Evolutionary conservation across 64 coral and sea anemone species (phyloP).

Genomic region (Astreopora myriophthalma): DNA sequence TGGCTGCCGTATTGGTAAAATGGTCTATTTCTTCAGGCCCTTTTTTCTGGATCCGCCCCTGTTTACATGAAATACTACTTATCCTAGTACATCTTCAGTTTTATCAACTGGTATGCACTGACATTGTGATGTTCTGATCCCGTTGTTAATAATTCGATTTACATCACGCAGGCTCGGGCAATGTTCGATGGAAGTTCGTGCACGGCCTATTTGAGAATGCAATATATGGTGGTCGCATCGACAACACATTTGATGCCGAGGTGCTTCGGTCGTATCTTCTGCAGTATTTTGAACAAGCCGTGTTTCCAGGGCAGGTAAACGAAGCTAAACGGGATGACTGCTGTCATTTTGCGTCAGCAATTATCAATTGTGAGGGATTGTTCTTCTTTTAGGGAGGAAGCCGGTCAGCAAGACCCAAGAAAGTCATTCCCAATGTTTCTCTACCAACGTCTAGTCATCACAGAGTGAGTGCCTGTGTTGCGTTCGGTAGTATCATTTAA

Average conservation of each 20-base stretch:
- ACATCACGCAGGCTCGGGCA: slow-evolving; percentile 44
- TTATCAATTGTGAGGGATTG: background rate
- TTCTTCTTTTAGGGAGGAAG: slow-evolving; percentile 68
- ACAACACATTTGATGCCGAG: slow-evolving; percentile 92
- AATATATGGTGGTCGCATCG: slow-evolving; percentile 94
- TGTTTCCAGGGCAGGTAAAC: slow-evolving; percentile 69
- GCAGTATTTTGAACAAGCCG: slow-evolving; percentile 96
- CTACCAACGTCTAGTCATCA: slow-evolving; percentile 94
- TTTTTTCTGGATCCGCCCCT: no score
- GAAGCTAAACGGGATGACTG: background rate
- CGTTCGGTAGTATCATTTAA: no score
- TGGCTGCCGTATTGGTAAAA: no score
- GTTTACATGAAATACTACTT: no score
- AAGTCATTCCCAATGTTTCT: slow-evolving; percentile 90
- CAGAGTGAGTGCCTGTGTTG: slow-evolving; percentile 65
- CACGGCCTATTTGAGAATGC: slow-evolving; percentile 93
- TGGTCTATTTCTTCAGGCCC: no score
- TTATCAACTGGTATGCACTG: no score
- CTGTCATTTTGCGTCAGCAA: background rate
- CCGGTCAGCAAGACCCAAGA: slow-evolving; percentile 82
- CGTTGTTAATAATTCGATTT: background rate
- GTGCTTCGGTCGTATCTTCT: slow-evolving; percentile 90
- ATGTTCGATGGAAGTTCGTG: slow-evolving; percentile 91
- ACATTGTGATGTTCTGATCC: no score
- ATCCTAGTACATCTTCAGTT: no score